Conservation (phyloP, 2,888 invertebrate species). For the Meloe dianella region DNA sequence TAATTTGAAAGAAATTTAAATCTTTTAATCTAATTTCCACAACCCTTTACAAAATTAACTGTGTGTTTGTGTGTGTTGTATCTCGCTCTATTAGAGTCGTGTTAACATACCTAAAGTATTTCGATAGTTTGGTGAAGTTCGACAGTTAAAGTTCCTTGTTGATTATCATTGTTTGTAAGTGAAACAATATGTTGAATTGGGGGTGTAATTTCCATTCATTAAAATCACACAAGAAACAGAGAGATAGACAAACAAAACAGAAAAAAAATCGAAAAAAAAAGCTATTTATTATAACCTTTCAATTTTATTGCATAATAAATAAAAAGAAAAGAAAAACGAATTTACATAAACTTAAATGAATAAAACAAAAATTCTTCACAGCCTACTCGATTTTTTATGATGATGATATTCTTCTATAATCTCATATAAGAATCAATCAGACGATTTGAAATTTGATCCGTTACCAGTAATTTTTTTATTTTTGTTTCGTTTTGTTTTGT, state of each 20-base stretch:
- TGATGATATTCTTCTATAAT: too few species aligned
- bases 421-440: too few species aligned
- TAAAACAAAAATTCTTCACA: neutral
- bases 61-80: too few species aligned
- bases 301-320: too few species aligned
- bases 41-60: neutral
- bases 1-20: conserved; percentile 28
- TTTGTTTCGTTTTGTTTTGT: too few species aligned
- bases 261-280: too few species aligned
- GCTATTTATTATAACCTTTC: too few species aligned
- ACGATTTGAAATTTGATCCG: too few species aligned
- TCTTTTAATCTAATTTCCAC: neutral
- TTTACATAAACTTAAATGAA: too few species aligned
- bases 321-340: too few species aligned
- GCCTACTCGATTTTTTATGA: neutral
- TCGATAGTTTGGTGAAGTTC: conserved; percentile 12
- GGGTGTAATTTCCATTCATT: neutral
- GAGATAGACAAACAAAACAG: too few species aligned
- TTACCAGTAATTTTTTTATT: too few species aligned
- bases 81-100: neutral
- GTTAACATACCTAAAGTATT: conserved; percentile 14
- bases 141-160: conserved; percentile 23
- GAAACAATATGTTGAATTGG: neutral
- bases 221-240: neutral
- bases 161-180: conserved; percentile 7